Percentiles rank a stretch among this genome's conserved stretches.
phyloP scores from a whole-genome alignment of 2,113 vertebrate species.

The Petroica traversi region DNA sequence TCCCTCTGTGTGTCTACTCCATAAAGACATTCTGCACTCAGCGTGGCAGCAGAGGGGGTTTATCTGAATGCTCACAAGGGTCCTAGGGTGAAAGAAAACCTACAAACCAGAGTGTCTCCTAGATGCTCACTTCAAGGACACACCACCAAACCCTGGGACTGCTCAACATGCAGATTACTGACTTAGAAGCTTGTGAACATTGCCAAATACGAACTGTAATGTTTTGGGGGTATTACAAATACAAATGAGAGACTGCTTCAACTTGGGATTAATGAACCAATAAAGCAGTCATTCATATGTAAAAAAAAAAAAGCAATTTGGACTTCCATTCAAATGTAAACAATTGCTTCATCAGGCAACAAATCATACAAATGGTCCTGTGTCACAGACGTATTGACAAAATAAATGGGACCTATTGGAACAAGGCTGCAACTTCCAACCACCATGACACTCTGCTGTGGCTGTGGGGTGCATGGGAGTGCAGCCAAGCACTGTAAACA shows the following conservation, averaged over 20 bases:
- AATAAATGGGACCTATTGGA: neutral
- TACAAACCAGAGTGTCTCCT: neutral
- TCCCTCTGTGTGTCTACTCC: neutral
- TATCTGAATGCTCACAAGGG: neutral
- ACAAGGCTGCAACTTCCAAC: neutral
- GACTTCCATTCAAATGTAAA: slow-evolving; percentile 16
- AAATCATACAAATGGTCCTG: neutral
- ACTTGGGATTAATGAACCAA: slow-evolving; percentile 19
- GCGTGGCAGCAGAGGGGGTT: neutral
- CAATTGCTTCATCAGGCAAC: neutral
- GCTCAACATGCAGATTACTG: neutral
- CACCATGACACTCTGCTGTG: fast-evolving
- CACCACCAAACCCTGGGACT: neutral
- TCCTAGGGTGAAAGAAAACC: neutral
- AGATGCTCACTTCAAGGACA: neutral
- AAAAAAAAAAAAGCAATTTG: neutral
- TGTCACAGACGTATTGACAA: neutral
- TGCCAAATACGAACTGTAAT: neutral
- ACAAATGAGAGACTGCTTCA: neutral
- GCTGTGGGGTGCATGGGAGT: neutral
- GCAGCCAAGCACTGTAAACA: neutral
- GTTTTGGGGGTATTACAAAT: neutral
- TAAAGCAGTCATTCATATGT: neutral
- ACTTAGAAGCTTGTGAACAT: neutral
- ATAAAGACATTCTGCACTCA: neutral